Conservation (phyloP, 2,888 invertebrate species). For the Sisyra terminalis region DNA sequence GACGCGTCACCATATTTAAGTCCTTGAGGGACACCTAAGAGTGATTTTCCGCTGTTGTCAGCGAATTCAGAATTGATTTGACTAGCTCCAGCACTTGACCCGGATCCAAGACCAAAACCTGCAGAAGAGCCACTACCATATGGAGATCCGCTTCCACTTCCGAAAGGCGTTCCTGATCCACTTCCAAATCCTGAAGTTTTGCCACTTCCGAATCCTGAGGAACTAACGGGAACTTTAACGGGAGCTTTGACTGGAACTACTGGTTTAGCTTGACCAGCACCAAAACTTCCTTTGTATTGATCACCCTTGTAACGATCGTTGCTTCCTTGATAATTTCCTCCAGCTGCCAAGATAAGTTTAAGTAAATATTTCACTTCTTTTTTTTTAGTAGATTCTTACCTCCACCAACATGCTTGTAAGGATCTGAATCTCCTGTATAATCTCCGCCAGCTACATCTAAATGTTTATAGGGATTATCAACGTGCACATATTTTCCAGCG, state of each 20-base stretch:
- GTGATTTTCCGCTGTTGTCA: conserved; percentile 17
- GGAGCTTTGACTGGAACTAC: too few species aligned
- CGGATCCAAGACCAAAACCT: neutral
- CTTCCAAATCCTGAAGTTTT: conserved; percentile 2
- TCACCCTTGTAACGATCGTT: conserved; percentile 12
- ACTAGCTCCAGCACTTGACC: conserved; percentile 8
- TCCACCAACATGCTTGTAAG: conserved; percentile 3
- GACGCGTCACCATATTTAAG: conserved; percentile 14
- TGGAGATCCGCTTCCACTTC: conserved; percentile 4
- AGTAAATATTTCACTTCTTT: too few species aligned
- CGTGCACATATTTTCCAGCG: conserved; percentile 4
- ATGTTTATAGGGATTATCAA: conserved; percentile 8
- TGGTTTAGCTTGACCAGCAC: too few species aligned
- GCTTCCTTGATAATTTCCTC: neutral
- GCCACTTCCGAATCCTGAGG: conserved; percentile 1
- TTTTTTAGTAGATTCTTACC: neutral
- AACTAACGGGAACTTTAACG: neutral
- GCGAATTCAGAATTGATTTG: conserved; percentile 16
- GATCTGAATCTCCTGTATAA: conserved; percentile 10
- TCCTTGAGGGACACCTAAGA: conserved; percentile 15
- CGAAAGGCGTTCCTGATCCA: conserved; percentile 8
- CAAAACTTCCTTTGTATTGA: conserved; percentile 6
- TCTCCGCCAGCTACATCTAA: conserved; percentile 16
- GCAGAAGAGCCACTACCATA: neutral
- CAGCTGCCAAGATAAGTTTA: neutral